A percentile compares a stretch with the other conserved stretches of the same genome.
Evolutionary conservation across 2,113 vertebrate species (phyloP).

Genomic region (Psilopogon haemacephalus): DNA sequence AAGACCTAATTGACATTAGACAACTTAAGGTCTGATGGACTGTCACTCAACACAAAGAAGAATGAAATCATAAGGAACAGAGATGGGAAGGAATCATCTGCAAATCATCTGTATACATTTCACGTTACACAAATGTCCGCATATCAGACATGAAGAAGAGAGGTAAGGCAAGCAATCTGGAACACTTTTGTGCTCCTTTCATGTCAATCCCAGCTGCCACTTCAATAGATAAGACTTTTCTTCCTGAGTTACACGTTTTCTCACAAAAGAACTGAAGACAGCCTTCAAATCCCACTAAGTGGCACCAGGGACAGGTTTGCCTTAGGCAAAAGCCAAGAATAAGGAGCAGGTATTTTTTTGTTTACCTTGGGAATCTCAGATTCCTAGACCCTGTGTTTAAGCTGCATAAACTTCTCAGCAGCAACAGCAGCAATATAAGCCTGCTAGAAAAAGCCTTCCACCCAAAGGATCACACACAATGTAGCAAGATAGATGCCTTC

Average conservation of each 20-base stretch:
- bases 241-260: not conserved
- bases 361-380: not conserved
- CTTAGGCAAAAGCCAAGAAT: slow-evolving; percentile 21
- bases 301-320: slow-evolving; percentile 1
- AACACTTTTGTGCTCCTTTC: not conserved
- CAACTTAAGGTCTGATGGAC: not conserved
- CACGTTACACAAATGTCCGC: not conserved
- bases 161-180: slow-evolving; percentile 12
- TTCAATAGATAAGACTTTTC: not conserved
- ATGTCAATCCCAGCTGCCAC: not conserved
- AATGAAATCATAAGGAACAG: not conserved
- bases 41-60: not conserved
- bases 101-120: not conserved
- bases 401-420: not conserved
- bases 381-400: not conserved
- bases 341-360: not conserved
- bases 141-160: not conserved
- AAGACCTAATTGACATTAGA: not conserved
- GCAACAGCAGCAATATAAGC: not conserved
- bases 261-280: not conserved
- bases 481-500: not conserved
- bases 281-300: not conserved
- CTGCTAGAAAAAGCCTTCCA: not conserved
- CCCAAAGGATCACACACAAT: not conserved
- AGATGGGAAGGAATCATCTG: not conserved